phyloP scores from a whole-genome alignment of 37 sponge, comb jelly and placozoan species.

The Geodia barretti region DNA sequence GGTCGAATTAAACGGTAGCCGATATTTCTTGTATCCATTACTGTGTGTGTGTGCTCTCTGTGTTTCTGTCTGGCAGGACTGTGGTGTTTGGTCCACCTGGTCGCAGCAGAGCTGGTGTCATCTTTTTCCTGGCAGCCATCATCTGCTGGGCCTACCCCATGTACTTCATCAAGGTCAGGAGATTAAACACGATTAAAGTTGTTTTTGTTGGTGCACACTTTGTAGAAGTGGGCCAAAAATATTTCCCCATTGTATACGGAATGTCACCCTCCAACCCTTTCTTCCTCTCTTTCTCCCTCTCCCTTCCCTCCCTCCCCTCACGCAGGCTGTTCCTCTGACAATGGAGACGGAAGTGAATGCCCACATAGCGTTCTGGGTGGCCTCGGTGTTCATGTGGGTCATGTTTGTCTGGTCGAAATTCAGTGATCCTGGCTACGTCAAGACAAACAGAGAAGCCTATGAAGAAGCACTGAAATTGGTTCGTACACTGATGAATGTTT shows the following conservation, averaged over 20 bases:
- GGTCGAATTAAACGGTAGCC: no score
- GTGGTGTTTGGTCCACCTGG: constrained; percentile 84
- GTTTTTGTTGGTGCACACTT: background rate
- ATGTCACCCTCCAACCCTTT: no score
- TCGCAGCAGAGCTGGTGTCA: constrained; percentile 41
- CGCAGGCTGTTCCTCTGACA: constrained; percentile 65
- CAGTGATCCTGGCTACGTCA: constrained; percentile 77
- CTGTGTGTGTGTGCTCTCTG: background rate
- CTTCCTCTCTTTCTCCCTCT: background rate
- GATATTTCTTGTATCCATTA: no score
- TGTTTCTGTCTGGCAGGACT: constrained; percentile 48
- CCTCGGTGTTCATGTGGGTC: constrained; percentile 73
- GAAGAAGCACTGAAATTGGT: constrained; percentile 81
- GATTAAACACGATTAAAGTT: background rate
- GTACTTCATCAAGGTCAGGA: constrained; percentile 72
- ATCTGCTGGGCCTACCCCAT: constrained; percentile 84
- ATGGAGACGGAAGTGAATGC: constrained; percentile 36
- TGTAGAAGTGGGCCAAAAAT: background rate
- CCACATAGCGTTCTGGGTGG: constrained; percentile 63
- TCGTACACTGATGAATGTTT: background rate
- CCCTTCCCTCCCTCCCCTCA: background rate
- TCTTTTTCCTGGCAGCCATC: constrained; percentile 66
- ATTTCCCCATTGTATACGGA: no score
- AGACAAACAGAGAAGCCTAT: constrained; percentile 54
- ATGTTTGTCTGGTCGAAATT: constrained; percentile 57